Conservation (phyloP, 1,140 invertebrate genomes). For the Drosophila sturtevanti region DNA sequence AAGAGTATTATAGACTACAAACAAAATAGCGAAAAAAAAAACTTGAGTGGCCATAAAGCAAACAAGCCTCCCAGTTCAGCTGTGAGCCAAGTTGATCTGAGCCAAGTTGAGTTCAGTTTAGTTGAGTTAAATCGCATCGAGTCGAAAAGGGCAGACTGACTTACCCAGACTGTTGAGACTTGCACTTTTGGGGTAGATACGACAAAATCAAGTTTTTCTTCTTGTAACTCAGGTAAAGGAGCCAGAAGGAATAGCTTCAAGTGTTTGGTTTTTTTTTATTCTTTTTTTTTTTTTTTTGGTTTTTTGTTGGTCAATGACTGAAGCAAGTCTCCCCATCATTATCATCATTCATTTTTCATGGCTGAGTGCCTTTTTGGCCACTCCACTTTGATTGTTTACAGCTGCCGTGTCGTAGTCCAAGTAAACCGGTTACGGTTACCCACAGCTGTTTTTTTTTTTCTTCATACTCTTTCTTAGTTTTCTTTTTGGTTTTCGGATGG, state of each 20-base stretch:
- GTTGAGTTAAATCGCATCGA: slow-evolving; percentile 5
- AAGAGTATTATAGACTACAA: slow-evolving; percentile 58
- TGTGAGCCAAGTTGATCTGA: background rate
- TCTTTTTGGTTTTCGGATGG: slow-evolving; percentile 14
- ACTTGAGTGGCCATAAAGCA: slow-evolving; percentile 68
- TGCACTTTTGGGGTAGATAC: slow-evolving; percentile 57
- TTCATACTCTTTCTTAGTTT: background rate
- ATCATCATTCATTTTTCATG: slow-evolving; percentile 81
- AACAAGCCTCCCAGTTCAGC: slow-evolving; percentile 43
- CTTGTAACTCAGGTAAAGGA: slow-evolving; percentile 30
- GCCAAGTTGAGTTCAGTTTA: slow-evolving; percentile 9
- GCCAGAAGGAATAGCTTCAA: slow-evolving; percentile 31
- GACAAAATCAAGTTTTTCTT: slow-evolving; percentile 46
- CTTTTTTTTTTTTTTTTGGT: background rate
- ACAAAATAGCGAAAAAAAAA: slow-evolving; percentile 55
- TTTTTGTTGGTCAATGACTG: slow-evolving; percentile 53
- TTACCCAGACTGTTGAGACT: slow-evolving; percentile 42
- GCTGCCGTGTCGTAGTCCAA: slow-evolving; percentile 67
- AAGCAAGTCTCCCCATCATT: slow-evolving; percentile 54
- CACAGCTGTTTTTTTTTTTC: slow-evolving; percentile 55
- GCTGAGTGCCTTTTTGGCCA: slow-evolving; percentile 77
- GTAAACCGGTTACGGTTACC: slow-evolving; percentile 54
- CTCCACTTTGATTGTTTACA: slow-evolving; percentile 80
- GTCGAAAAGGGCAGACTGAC: slow-evolving; percentile 45
- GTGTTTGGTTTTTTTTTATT: background rate